A percentile compares a stretch with the other conserved stretches of the same genome.
Evolutionary conservation across 2,888 invertebrate species (phyloP).

Genomic region (Antheraea assamensis): DNA sequence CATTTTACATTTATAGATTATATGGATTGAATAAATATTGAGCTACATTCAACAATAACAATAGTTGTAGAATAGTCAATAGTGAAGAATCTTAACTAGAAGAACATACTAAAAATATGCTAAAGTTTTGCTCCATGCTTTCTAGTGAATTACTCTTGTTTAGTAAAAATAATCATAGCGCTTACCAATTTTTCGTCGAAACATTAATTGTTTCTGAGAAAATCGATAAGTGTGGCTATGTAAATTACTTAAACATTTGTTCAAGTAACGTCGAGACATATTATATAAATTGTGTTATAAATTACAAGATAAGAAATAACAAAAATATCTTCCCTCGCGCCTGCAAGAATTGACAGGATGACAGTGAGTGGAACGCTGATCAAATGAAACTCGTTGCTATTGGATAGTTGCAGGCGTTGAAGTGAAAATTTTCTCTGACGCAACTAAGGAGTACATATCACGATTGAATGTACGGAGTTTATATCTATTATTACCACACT

Average conservation of each 20-base stretch:
- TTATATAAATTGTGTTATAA: too few relatives aligned
- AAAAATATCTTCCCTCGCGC: background rate
- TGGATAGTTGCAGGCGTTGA: conserved; percentile 19
- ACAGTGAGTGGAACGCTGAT: conserved; percentile 1
- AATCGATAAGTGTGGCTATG: too few relatives aligned
- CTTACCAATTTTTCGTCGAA: too few relatives aligned
- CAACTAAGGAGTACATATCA: background rate
- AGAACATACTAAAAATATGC: too few relatives aligned
- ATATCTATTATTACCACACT: too few relatives aligned
- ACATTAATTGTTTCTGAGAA: too few relatives aligned
- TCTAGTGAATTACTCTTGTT: too few relatives aligned
- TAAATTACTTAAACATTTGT: too few relatives aligned
- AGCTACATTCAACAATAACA: background rate
- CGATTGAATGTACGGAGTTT: background rate
- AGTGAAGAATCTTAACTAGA: too few relatives aligned
- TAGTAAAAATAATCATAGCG: too few relatives aligned
- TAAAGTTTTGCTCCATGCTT: too few relatives aligned
- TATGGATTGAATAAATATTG: background rate
- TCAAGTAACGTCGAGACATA: too few relatives aligned
- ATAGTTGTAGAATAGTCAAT: background rate
- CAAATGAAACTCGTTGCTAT: conserved; percentile 13
- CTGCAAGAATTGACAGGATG: background rate
- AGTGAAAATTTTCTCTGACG: background rate
- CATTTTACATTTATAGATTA: background rate
- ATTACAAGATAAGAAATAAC: background rate